A percentile compares a stretch with the other conserved stretches of the same genome.
These are phyloP conservation scores for Ifrita kowaldi DNA, from an alignment of 2,113 vertebrate species.

Conservation along the genomic window DNA sequence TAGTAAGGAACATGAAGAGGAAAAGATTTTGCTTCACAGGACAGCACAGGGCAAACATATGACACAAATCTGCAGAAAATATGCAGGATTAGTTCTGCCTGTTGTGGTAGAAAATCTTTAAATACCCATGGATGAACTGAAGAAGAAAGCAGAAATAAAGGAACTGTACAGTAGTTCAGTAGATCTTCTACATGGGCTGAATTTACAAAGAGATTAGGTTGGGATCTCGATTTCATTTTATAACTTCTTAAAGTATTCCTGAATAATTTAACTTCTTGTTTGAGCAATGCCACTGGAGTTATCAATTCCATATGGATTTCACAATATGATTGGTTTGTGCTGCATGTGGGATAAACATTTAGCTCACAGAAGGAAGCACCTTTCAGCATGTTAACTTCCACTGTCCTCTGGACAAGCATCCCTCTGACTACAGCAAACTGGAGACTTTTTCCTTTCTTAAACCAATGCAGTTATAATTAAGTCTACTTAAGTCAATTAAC, in stretches of 20 bases:
- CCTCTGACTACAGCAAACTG: neutral
- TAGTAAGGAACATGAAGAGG: neutral
- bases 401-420: neutral
- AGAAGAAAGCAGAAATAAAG: neutral
- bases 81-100: neutral
- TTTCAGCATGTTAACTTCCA: neutral
- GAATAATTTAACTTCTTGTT: neutral
- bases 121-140: neutral
- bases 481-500: neutral
- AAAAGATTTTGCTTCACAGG: neutral
- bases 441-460: neutral
- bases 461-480: neutral
- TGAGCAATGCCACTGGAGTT: neutral
- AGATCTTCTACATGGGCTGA: neutral
- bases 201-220: neutral
- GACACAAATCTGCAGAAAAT: neutral
- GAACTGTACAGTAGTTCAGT: neutral
- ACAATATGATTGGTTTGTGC: neutral
- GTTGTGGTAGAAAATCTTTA: neutral
- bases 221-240: neutral
- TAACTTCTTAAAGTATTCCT: neutral
- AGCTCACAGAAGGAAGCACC: neutral
- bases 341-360: neutral
- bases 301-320: neutral
- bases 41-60: neutral